A percentile compares a stretch with the other conserved stretches of the same genome.
Evolutionary conservation across 2,888 invertebrate genomes (phyloP).

Genomic region (Melieria crassipennis): DNA sequence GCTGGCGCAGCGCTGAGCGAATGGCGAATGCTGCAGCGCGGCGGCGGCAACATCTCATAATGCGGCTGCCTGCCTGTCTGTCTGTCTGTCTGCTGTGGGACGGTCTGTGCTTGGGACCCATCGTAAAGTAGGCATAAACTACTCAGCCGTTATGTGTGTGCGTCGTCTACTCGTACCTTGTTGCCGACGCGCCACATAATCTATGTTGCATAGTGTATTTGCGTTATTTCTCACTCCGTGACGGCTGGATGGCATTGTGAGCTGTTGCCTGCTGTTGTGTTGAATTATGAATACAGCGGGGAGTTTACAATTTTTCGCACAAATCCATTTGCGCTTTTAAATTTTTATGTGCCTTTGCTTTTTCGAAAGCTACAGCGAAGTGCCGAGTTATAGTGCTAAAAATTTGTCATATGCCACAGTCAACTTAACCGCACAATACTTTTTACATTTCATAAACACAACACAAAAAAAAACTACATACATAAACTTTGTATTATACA

Average conservation of each 20-base stretch:
- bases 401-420: no score
- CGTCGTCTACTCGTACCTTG: background rate
- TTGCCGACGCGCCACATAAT: background rate
- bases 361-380: no score
- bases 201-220: background rate
- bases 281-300: slow-evolving; percentile 24
- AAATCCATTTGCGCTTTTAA: slow-evolving; percentile 24
- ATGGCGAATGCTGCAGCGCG: no score
- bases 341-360: slow-evolving; percentile 8
- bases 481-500: no score
- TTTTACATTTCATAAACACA: no score
- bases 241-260: slow-evolving; percentile 29
- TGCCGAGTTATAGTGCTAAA: no score
- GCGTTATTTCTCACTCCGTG: background rate
- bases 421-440: no score
- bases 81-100: background rate
- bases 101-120: slow-evolving; percentile 9
- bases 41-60: background rate
- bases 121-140: slow-evolving; percentile 11
- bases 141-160: background rate
- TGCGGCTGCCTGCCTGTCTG: background rate
- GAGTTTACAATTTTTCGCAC: slow-evolving; percentile 23
- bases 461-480: no score
- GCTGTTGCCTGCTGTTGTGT: slow-evolving; percentile 14
- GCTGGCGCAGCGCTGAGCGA: no score